Conservation (phyloP, 2,113 vertebrate species). For the Aegithalos caudatus region DNA sequence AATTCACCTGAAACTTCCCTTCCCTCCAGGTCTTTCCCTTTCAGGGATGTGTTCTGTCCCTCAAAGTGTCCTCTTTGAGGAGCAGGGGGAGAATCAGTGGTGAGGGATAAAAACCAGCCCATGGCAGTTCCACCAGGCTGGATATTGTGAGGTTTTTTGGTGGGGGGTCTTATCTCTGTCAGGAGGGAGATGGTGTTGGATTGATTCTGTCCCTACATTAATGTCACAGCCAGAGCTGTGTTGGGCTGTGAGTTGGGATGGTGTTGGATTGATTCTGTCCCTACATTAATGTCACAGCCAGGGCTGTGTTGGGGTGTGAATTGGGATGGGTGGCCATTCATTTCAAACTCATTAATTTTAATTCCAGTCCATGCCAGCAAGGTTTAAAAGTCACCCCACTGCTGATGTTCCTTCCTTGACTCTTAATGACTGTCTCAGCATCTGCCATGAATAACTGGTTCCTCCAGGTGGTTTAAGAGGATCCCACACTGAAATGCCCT, state of each 20-base stretch:
- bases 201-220: not conserved
- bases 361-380: not conserved
- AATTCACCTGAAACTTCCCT: slow-evolving; percentile 41
- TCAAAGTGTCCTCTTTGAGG: not conserved
- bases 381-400: not conserved
- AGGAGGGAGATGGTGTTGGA: not conserved
- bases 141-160: not conserved
- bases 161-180: not conserved
- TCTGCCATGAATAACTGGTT: slow-evolving; percentile 19
- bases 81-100: not conserved
- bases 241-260: not conserved
- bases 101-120: not conserved
- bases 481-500: not conserved
- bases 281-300: not conserved
- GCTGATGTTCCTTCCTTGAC: not conserved
- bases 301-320: not conserved
- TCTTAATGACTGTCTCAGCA: not conserved
- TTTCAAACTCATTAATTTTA: not conserved
- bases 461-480: not conserved
- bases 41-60: slow-evolving; percentile 33
- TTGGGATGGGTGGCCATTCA: not conserved
- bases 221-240: not conserved
- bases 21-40: slow-evolving; percentile 37
- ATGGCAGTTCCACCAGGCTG: fast-evolving
- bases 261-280: not conserved